Percentiles rank a stretch among this genome's conserved stretches.
phyloP scores from a whole-genome alignment of 2,888 invertebrate species.

The Caenorhabditis parvicauda region DNA sequence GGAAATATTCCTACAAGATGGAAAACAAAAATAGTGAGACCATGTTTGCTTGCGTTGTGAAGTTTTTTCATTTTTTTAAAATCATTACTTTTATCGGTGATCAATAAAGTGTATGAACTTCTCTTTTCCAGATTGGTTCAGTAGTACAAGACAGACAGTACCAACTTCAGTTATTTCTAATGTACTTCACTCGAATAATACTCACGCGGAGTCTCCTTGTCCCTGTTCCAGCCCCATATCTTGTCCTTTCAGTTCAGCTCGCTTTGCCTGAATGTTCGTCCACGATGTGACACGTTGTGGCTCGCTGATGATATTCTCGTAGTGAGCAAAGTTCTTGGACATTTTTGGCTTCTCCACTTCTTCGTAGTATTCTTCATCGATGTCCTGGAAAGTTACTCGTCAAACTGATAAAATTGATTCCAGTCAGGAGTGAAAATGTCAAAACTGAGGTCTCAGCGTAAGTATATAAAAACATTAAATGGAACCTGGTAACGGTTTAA shows the following conservation, averaged over 20 bases:
- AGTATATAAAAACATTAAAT: background rate
- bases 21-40: too few relatives aligned
- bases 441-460: background rate
- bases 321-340: constrained; percentile 52
- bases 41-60: too few relatives aligned
- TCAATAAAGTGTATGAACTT: too few relatives aligned
- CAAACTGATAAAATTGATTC: background rate
- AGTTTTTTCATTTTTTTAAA: too few relatives aligned
- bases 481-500: background rate
- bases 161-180: background rate
- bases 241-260: background rate
- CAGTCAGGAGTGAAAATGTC: background rate
- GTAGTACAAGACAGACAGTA: background rate
- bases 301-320: constrained; percentile 57
- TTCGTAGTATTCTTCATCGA: constrained; percentile 40
- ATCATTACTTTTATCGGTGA: too few relatives aligned
- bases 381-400: constrained; percentile 11
- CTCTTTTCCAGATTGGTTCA: too few relatives aligned
- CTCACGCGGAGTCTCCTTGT: background rate
- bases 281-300: constrained; percentile 49
- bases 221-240: background rate
- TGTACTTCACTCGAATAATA: background rate
- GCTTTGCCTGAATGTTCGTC: constrained; percentile 28
- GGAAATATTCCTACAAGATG: too few relatives aligned
- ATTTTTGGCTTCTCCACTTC: constrained; percentile 40